Base-by-base conservation (phyloP, 2,888 invertebrate species). In the Myopa testacea region DNA sequence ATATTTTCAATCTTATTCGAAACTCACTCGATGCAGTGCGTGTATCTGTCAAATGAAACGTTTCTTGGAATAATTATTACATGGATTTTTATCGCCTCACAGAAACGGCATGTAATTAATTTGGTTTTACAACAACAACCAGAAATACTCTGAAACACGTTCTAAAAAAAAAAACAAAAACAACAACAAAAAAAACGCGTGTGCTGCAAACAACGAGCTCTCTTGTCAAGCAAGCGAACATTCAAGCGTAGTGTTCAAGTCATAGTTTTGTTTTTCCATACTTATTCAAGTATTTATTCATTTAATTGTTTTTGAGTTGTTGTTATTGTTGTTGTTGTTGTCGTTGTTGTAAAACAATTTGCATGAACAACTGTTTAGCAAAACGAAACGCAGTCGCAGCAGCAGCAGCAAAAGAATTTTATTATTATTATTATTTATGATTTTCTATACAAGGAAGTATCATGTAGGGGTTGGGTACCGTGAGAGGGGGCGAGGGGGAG, bases 291-390 rank as follows among this genome's bases (percentile, higher is more conserved):
- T 65, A 34, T 65, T 65, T 19, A 65, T 55, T 70, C 50, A 10
- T 34, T 70, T 70, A 70, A 70, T 70, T 75, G 67, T 75, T 75
- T 55, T 19, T 68, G n/a, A n/a, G n/a, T 26, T 26, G 70, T 40
- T 38, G 60, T 74, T 74, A 50, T 70, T 70, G 52, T 14, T 70
- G 52, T 14, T 2, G 0, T 34, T 55, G 34, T 45, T 38, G 38
- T n/a, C 14, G 26, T 75, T 75, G 55, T 63, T 58, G 68, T 45
- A n/a, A 7, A 58, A 55, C 68, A 60, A 68, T 68, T 75, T 75
- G 75, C 65, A 70, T 68, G 60, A 69, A n/a, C 69, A 75, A 69
- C 67, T 75, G 68, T 69, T 75, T 40, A 50, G 50, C 73, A 63
- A 63, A 62, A 73, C 52, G 37, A 55, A 65, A 65, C 14, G 6